A percentile compares a stretch with the other conserved stretches of the same genome.
phyloP scores from a whole-genome alignment of 2,888 invertebrate species.

The Galeruca laticollis region DNA sequence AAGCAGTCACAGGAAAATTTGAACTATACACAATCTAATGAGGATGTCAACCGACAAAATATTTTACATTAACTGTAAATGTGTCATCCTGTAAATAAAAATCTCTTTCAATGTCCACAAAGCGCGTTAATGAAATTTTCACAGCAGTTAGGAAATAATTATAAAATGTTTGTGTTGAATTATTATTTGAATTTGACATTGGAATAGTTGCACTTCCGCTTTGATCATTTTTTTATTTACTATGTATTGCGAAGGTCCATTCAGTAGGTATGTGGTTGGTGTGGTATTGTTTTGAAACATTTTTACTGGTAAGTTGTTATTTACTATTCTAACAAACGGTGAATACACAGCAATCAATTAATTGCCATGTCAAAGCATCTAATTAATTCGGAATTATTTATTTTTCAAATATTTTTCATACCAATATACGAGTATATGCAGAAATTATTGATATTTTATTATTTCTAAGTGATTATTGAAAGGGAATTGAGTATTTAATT shows the following conservation, averaged over 20 bases:
- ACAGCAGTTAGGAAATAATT: constrained; percentile 33
- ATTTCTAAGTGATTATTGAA: no score
- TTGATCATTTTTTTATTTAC: constrained; percentile 39
- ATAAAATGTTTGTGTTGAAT: constrained; percentile 41
- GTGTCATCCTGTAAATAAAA: not conserved
- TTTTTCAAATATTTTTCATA: no score
- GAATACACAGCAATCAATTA: not conserved
- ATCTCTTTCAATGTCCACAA: not conserved
- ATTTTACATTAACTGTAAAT: no score
- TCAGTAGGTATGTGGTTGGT: constrained; percentile 40
- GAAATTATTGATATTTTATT: no score
- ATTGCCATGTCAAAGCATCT: not conserved
- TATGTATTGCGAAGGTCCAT: constrained; percentile 34
- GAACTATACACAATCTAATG: no score
- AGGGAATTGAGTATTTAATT: no score
- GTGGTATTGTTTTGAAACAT: constrained; percentile 28
- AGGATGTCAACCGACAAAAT: no score
- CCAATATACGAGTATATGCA: no score
- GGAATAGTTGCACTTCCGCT: constrained; percentile 50
- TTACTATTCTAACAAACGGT: not conserved
- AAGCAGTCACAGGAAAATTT: no score
- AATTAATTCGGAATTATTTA: no score
- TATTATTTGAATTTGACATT: constrained; percentile 49
- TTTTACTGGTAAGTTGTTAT: constrained; percentile 36
- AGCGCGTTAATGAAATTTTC: constrained; percentile 34